Evolutionary conservation across 2,888 invertebrate genomes (phyloP).

Genomic region (Pterostichus niger): DNA sequence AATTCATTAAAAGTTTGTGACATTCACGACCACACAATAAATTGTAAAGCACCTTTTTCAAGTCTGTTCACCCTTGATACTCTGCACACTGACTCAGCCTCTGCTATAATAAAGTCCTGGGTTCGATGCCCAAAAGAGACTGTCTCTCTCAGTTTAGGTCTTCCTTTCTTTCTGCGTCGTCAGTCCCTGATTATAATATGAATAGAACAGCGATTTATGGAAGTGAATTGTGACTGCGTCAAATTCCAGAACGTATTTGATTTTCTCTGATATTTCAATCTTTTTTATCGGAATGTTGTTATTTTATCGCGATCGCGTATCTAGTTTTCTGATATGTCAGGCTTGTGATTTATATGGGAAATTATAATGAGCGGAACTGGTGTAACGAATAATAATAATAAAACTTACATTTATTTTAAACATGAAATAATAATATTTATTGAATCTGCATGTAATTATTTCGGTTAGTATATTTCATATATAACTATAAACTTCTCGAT

Average conservation of each 20-base stretch:
- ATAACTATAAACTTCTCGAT: too few species aligned
- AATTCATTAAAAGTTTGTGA: background rate
- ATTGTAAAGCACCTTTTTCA: background rate
- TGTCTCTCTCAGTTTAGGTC: background rate
- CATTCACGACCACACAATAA: too few species aligned
- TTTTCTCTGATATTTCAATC: background rate
- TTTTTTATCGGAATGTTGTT: background rate
- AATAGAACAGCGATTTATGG: background rate
- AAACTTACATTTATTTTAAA: too few species aligned
- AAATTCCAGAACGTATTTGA: background rate
- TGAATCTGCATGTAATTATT: too few species aligned
- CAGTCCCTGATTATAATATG: background rate
- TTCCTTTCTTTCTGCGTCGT: too few species aligned
- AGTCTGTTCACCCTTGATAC: slow-evolving; percentile 12
- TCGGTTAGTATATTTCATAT: too few species aligned
- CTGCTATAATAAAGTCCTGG: background rate
- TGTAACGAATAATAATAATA: too few species aligned
- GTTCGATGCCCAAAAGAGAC: slow-evolving; percentile 3
- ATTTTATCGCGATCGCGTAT: too few species aligned
- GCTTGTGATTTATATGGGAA: too few species aligned
- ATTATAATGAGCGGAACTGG: too few species aligned
- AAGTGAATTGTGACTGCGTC: background rate
- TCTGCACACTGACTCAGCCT: slow-evolving; percentile 8
- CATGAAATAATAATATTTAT: too few species aligned
- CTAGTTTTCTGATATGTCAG: too few species aligned